phyloP scores from a whole-genome alignment of 1,140 invertebrate species.

The Scylla paramamosain region DNA sequence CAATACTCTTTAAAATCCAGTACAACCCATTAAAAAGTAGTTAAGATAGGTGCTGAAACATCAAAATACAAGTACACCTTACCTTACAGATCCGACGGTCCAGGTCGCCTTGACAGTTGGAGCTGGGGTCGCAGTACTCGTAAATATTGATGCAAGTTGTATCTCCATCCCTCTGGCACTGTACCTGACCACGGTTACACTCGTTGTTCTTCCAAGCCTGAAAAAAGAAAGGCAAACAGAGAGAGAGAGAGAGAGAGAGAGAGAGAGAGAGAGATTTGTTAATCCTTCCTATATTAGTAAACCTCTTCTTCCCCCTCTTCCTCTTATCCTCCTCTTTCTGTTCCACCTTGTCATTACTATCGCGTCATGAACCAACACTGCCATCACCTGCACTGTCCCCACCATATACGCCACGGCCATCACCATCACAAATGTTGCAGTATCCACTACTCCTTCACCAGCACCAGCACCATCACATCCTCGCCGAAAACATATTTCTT shows the following conservation, averaged over 20 bases:
- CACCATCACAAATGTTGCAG: too few relatives aligned
- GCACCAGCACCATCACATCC: too few relatives aligned
- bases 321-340: neutral
- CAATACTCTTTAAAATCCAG: too few relatives aligned
- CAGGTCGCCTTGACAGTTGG: constrained; percentile 46
- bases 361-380: too few relatives aligned
- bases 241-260: neutral
- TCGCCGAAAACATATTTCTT: too few relatives aligned
- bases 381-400: too few relatives aligned
- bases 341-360: too few relatives aligned
- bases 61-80: neutral
- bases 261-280: neutral
- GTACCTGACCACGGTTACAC: constrained; percentile 21
- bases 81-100: constrained; percentile 44
- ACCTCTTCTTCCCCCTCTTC: neutral
- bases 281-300: too few relatives aligned
- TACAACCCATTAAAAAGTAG: too few relatives aligned
- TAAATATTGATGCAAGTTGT: neutral
- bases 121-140: neutral
- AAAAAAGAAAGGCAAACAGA: neutral
- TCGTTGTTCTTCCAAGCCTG: constrained; percentile 49
- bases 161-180: neutral
- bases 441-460: too few relatives aligned
- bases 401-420: too few relatives aligned
- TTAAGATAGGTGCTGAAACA: too few relatives aligned